Evolutionary conservation across 2,888 invertebrate species (phyloP), one percentile per base, ranked within the genome.

Genomic region (Eristalinus sepulchralis): DNA sequence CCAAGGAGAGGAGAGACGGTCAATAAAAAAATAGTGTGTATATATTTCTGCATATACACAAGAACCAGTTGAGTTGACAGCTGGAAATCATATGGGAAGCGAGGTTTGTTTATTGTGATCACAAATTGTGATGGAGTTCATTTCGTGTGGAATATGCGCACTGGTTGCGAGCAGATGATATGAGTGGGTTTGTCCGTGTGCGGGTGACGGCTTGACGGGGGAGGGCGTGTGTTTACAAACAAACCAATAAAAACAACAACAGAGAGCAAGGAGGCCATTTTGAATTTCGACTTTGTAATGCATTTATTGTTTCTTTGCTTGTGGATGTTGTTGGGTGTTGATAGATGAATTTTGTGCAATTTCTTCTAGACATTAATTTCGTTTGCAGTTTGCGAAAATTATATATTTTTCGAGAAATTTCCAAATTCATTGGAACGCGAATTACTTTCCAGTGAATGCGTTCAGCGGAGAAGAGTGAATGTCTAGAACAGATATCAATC

Each of bases 31-130:
- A 73, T 31, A 22, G 1, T 47, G 47, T 47, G 47, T 47, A 81
- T 53, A 71, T 57, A 62, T 36, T 59, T 75, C 73, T 75, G 70
- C 57, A 70, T 59, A 47, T 47, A 34, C 53, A 81, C 39, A 63
- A 73, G 47, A 78, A 86, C 85, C 82, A 86, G 85, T 86, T 86
- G 85, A 86, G 78, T 73, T 86, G 83, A 82, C 83, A 86, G 82
- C 64, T 86, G 77, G 78, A 71, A 86, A 83, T 59, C 81, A 70
- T 73, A 73, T 78, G 73, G 78, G 55, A 66, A 47, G 17, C 17
- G 47, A 17, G 57, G 60, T 66, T 77, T 60, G 24, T 84, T 75
- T 80, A 59, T 79, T 79, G 63, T n/a, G n/a, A n/a, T n/a, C n/a
- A n/a, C n/a, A n/a, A n/a, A n/a, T n/a, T n/a, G n/a, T 70, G 60